A percentile compares a stretch with the other conserved stretches of the same genome.
These are phyloP conservation scores for Pteruthius melanotis DNA, from an alignment of 2,113 vertebrate species.

Conservation along the genomic window DNA sequence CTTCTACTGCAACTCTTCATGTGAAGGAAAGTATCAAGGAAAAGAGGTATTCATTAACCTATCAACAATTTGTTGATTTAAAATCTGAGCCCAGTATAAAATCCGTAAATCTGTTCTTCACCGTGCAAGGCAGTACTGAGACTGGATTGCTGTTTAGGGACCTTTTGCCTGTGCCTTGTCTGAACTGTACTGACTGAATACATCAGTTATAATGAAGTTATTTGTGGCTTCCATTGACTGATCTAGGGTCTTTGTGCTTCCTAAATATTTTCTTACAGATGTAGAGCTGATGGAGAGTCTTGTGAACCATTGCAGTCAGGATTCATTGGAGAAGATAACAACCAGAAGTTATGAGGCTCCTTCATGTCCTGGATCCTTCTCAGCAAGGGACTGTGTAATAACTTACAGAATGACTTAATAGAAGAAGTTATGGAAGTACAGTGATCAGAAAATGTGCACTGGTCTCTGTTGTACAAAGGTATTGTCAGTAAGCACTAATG, in stretches of 20 bases:
- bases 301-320: not conserved
- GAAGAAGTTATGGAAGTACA: not conserved
- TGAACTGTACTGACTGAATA: not conserved
- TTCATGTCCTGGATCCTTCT: not conserved
- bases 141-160: not conserved
- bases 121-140: not conserved
- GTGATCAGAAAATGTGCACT: not conserved
- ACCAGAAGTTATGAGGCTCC: not conserved
- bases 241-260: not conserved
- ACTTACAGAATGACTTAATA: not conserved
- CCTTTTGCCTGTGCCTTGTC: not conserved
- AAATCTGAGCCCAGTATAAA: not conserved
- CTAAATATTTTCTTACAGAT: not conserved
- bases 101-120: not conserved
- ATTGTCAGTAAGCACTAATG: not conserved
- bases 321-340: not conserved
- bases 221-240: not conserved
- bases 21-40: not conserved
- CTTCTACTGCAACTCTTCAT: not conserved
- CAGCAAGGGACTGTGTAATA: not conserved
- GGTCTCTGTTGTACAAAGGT: not conserved
- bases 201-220: not conserved
- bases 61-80: not conserved
- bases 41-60: not conserved
- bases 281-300: not conserved